Base-by-base conservation (phyloP, 1,140 invertebrate genomes). In the Acromyrmex heyeri region DNA sequence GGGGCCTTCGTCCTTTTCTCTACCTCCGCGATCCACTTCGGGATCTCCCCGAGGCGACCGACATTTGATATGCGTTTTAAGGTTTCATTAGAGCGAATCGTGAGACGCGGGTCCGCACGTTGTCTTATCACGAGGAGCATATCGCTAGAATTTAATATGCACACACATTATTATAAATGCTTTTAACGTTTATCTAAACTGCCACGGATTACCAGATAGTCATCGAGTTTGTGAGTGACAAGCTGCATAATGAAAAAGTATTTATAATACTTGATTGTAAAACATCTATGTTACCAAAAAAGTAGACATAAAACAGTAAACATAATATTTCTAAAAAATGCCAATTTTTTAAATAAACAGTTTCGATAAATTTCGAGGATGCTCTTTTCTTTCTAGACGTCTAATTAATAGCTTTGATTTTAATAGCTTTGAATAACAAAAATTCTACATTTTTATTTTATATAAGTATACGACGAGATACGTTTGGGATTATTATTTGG, bases 1-100 rank as follows among this genome's bases (percentile, higher is more conserved):
- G 86, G 88, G 89, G 82, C 44, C 61, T 73, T 81, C 83, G 44
- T 65, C 38, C 72, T 72, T 83, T 61, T 72, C 24, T 53, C 24
- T 53, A 16, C 21, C 34, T 76, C n/a, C 64, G 76, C 55, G 65
- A 82, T 86, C 30, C 78, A 79, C 61, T 55, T 44, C 61, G 82
- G 73, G 73, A 65, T 85, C 73, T 67, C 48, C 44, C 59, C 21
- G 50, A 57, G 73, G 61, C 44, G 48, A 18, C 18, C 61, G 50
- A 75, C 61, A 65, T 57, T 88, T 67, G 85, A 57, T 55, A 64
- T 57, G 50, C 64, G 44, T 64, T 53, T 62, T 57, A 76, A 65
- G 53, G 14, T 27, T 57, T 72, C n/a, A 57, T 53, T 73, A 65
- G 48, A 62, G 27, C 30, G 65, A 69, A 21, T 21, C 18, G 72